Percentiles rank a stretch among this genome's conserved stretches.
Evolutionary conservation across 2,113 vertebrate genomes (phyloP).

Genomic region (Cynoglossus semilaevis): DNA sequence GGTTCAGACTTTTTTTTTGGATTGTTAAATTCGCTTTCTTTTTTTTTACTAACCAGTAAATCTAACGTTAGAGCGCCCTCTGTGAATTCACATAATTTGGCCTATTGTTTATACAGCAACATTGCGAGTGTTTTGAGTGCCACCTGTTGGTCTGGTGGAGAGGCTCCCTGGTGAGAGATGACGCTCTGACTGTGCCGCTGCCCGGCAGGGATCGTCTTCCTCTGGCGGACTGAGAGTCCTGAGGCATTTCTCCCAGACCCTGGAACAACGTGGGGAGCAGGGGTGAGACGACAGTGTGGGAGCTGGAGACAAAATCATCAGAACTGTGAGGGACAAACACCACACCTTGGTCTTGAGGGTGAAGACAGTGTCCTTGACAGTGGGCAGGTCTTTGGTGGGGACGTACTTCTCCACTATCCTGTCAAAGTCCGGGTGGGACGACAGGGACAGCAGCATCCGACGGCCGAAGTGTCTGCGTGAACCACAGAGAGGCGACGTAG

Average conservation of each 20-base stretch:
- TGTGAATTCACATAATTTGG: too few species aligned
- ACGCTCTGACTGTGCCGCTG: slow-evolving; percentile 78
- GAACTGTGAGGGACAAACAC: background rate
- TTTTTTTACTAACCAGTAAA: too few species aligned
- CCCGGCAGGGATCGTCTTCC: slow-evolving; percentile 81
- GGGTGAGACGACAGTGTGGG: slow-evolving; percentile 8
- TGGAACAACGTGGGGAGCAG: slow-evolving; percentile 50
- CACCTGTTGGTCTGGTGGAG: slow-evolving; percentile 79
- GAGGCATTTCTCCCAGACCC: slow-evolving; percentile 88
- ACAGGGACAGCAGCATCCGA: slow-evolving; percentile 87
- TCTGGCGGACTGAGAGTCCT: slow-evolving; percentile 85
- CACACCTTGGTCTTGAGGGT: slow-evolving; percentile 86
- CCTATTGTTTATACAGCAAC: too few species aligned
- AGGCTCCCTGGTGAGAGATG: slow-evolving; percentile 83
- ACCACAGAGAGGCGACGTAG: too few species aligned
- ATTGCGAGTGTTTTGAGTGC: background rate
- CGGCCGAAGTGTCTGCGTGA: slow-evolving; percentile 86
- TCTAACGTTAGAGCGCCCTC: too few species aligned
- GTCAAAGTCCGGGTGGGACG: slow-evolving; percentile 86
- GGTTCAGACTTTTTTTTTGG: too few species aligned
- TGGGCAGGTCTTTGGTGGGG: slow-evolving; percentile 83
- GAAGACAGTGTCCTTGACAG: slow-evolving; percentile 82
- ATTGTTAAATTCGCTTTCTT: too few species aligned
- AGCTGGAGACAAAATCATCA: background rate
- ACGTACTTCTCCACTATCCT: slow-evolving; percentile 87